Evolutionary conservation across 1,140 invertebrate species (phyloP), one percentile per base, ranked within the genome.

Genomic region (Nephila pilipes): DNA sequence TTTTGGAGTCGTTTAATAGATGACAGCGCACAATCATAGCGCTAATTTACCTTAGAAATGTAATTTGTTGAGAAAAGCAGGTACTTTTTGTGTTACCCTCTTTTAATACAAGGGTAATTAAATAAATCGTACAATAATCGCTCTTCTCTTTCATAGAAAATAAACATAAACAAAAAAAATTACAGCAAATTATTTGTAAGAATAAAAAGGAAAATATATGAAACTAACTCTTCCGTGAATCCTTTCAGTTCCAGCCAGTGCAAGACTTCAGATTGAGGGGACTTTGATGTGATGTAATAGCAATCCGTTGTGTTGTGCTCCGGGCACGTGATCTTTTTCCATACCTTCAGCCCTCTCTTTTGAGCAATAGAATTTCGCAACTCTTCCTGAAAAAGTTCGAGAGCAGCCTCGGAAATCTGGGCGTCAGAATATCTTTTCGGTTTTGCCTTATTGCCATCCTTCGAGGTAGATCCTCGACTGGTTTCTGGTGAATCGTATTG

Each of bases 161-260:
- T n/a, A n/a, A n/a, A n/a, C n/a, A n/a, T n/a, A n/a, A 46, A 46
- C 6, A 0, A 46, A 10, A 46, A 46, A 46, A 46, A 10, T 46
- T 46, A 10, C 12, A 46, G 46, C 46, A 46, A 46, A 46, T 6
- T 10, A 46, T 10, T 46, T 10, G 46, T 6, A 46, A 8, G 38
- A 46, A 10, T 16, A 58, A 58, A 58, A 20, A 22, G 20, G 12
- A 58, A 58, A 20, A 58, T 0, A 58, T 58, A 58, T 1, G 8
- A 63, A 32, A 87, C 85, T 60, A 58, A 87, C 83, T 85, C 85
- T 80, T 93, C 83, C 18, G 58, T 87, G 55, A 93, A 93, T 38
- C 91, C 83, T 87, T 93, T 93, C 32, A 93, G 8, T 25, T 93
- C 29, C 65, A 93, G 25, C 91, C 91, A 93, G 38, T 93, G 91